Base-by-base conservation (phyloP, 2,113 vertebrate genomes). In the Tupaia chinensis region DNA sequence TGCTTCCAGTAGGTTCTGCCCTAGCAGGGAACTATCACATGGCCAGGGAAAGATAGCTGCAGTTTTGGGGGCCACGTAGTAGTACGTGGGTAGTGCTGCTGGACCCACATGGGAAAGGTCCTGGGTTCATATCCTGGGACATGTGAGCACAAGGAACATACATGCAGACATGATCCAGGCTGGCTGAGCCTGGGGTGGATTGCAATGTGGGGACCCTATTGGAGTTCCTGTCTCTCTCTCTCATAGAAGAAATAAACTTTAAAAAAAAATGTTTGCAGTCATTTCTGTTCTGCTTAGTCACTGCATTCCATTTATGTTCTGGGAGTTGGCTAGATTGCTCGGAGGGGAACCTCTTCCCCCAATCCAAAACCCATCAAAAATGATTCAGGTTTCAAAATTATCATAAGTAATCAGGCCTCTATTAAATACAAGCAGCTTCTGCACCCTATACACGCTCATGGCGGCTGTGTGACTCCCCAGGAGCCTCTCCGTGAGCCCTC, bases 1-100 rank as follows among this genome's bases (percentile, higher is more conserved):
- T 20, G 29, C 72, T 68, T 61, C 54, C 23, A 23, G 60, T 2
- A 54, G 70, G 15, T 20, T 76, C 66, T 79, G 54, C 54, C 56
- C 80, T 7, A 5, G 6, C 2, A 34, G 83, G 9, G 25, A 87
- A 70, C 20, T 7, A 23, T 1, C 11, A 0, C 1, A 0, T 27
- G n/a, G 22, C 32, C 25, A 63, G n/a, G 10, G 32, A 80, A 65
- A 44, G 68, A 63, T 9, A 25, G 8, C 14, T 9, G 68, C 2
- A 2, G 19, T 44, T 44, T 44, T 44, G 44, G 44, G 44, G 5
- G 44, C 44, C 44, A 44, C 4, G 44, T 44, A 44, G 44, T 44
- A 3, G 5, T 44, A 44, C 44, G 44, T 44, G 44, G 44, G 3
- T 44, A 44, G 44, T 44, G 44, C 44, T 44, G 3, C 44, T 44